phyloP scores from a whole-genome alignment of 2,888 invertebrate genomes.

The Panzeria rudis region DNA sequence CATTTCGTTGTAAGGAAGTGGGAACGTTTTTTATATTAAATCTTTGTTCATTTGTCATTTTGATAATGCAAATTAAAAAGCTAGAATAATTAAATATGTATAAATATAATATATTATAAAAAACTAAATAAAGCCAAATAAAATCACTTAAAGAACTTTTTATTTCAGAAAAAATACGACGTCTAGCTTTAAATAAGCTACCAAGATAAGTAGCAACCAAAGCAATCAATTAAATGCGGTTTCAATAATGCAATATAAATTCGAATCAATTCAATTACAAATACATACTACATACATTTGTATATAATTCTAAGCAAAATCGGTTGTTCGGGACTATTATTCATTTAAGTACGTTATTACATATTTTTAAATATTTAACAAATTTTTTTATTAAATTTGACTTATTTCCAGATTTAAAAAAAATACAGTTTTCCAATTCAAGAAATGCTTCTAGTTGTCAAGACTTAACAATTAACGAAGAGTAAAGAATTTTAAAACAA shows the following conservation, averaged over 20 bases:
- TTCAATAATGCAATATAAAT: slow-evolving; percentile 2
- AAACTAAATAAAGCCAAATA: background rate
- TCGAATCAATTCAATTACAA: background rate
- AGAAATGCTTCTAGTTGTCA: background rate
- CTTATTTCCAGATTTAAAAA: background rate
- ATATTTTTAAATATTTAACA: background rate
- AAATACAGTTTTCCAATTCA: background rate
- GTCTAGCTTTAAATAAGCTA: background rate
- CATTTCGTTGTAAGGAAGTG: slow-evolving; percentile 67
- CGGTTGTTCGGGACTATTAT: background rate
- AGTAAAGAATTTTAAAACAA: background rate
- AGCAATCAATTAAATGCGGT: background rate
- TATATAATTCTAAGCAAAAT: background rate
- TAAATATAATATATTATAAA: slow-evolving; percentile 22
- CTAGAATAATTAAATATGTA: slow-evolving; percentile 57
- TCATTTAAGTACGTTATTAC: background rate
- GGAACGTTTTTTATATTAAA: slow-evolving; percentile 62
- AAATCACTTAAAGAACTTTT: background rate
- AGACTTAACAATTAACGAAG: background rate
- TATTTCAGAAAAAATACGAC: background rate
- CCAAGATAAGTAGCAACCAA: slow-evolving; percentile 15
- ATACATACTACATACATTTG: too few species aligned
- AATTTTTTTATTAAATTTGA: background rate
- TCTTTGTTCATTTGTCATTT: slow-evolving; percentile 60
- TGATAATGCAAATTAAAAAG: slow-evolving; percentile 56